phyloP scores from a whole-genome alignment of 2,797 vertebrate species.

The Sylvilagus floridanus region DNA sequence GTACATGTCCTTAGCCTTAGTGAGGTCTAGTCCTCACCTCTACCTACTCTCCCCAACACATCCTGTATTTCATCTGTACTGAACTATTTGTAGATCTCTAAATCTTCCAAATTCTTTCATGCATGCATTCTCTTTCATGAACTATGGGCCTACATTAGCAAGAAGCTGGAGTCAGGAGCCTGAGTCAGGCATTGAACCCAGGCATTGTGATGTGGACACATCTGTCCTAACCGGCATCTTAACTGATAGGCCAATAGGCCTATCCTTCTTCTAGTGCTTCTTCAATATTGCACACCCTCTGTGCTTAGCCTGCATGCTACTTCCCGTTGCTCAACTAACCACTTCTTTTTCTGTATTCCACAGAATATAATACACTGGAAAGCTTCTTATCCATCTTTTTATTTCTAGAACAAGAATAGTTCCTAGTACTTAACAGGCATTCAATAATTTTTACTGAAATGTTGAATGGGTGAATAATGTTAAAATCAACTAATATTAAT shows the following conservation, averaged over 20 bases:
- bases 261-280: not conserved
- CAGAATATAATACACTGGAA: not conserved
- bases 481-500: constrained; percentile 52
- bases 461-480: not conserved
- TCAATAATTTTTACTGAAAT: not conserved
- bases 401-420: constrained; percentile 37
- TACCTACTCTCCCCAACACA: not conserved
- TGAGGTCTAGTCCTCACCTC: not conserved
- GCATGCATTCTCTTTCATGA: not conserved
- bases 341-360: not conserved
- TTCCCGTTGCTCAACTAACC: not conserved
- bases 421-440: not conserved
- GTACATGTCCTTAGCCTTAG: not conserved
- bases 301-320: not conserved
- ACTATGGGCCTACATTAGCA: not conserved
- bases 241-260: no score
- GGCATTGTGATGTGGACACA: no score
- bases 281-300: not conserved
- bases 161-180: no score
- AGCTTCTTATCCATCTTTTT: constrained; percentile 17
- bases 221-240: no score
- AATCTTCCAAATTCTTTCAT: constrained; percentile 18
- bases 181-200: no score
- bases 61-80: not conserved
- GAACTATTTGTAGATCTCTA: not conserved